Percentiles rank a stretch among this genome's conserved stretches.
Conservation (phyloP, 92 coral and sea anemone species). For the Palythoa grandiflora region DNA sequence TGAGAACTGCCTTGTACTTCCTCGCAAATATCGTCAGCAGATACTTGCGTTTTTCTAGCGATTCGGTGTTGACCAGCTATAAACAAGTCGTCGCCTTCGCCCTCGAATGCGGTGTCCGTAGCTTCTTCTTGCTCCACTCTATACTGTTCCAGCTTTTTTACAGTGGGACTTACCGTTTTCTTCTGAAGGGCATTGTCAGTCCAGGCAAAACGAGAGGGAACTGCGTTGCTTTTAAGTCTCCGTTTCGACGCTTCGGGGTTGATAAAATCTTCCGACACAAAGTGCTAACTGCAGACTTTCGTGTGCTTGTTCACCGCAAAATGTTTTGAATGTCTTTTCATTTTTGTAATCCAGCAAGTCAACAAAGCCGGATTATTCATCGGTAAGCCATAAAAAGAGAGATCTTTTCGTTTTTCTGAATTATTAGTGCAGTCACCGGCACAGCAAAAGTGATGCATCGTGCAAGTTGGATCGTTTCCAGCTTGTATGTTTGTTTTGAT, state of each 20-base stretch:
- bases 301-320: conserved; percentile 54
- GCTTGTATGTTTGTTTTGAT: neutral
- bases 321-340: conserved; percentile 57
- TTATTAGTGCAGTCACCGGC: neutral
- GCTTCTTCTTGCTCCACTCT: conserved; percentile 49
- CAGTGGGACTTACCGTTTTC: neutral
- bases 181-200: neutral
- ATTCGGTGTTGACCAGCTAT: conserved; percentile 9
- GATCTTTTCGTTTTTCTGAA: neutral
- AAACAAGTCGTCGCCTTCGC: conserved; percentile 47
- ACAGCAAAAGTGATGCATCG: neutral
- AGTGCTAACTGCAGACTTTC: conserved; percentile 67
- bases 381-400: neutral
- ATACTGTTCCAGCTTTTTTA: conserved; percentile 31
- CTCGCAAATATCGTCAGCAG: conserved; percentile 54
- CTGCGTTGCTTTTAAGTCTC: conserved; percentile 60
- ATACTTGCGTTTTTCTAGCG: conserved; percentile 59
- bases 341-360: conserved; percentile 57
- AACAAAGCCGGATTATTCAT: conserved; percentile 3
- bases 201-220: conserved; percentile 51
- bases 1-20: conserved; percentile 8
- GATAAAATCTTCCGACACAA: conserved; percentile 50
- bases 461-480: neutral
- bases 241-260: conserved; percentile 47
- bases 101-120: conserved; percentile 55